Evolutionary conservation across 2,797 vertebrate genomes (phyloP).

Genomic region (Chelidonichthys spinosus): DNA sequence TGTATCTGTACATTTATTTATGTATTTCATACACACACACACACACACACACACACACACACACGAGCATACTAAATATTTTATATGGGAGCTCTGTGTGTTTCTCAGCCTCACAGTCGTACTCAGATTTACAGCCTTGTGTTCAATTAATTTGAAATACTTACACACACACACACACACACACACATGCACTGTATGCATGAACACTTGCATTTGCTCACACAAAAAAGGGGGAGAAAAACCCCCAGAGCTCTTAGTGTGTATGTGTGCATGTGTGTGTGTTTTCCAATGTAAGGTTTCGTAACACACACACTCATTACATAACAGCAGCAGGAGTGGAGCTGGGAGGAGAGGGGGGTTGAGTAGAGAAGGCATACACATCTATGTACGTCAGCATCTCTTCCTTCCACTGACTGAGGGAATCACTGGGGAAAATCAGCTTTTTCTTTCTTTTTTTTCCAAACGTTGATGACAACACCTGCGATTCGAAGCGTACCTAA

Average conservation of each 20-base stretch:
- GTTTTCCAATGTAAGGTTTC: conserved; percentile 81
- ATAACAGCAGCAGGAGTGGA: conserved; percentile 74
- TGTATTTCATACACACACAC: conserved; percentile 12
- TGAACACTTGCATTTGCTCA: conserved; percentile 33
- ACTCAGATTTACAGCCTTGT: conserved; percentile 34
- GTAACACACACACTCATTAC: conserved; percentile 78
- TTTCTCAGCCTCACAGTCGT: conserved; percentile 25
- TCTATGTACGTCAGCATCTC: conserved; percentile 68
- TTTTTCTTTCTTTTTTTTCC: conserved; percentile 13
- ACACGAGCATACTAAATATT: conserved; percentile 60
- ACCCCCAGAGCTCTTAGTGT: conserved; percentile 21
- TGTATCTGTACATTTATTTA: conserved; percentile 19
- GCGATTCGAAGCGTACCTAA: conserved; percentile 10
- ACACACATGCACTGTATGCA: conserved; percentile 4
- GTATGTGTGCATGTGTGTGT: conserved; percentile 28
- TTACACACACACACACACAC: neutral
- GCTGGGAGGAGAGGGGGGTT: conserved; percentile 39
- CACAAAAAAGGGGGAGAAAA: conserved; percentile 35
- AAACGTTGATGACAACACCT: conserved; percentile 34
- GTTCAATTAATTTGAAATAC: conserved; percentile 36
- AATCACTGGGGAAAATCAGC: conserved; percentile 66
- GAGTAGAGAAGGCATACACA: conserved; percentile 51
- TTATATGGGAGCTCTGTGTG: conserved; percentile 40
- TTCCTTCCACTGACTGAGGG: conserved; percentile 49
- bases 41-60: conserved; percentile 36